A percentile compares a stretch with the other conserved stretches of the same genome.
phyloP scores from a whole-genome alignment of 2,797 vertebrate species.

The Oryzias sinensis region DNA sequence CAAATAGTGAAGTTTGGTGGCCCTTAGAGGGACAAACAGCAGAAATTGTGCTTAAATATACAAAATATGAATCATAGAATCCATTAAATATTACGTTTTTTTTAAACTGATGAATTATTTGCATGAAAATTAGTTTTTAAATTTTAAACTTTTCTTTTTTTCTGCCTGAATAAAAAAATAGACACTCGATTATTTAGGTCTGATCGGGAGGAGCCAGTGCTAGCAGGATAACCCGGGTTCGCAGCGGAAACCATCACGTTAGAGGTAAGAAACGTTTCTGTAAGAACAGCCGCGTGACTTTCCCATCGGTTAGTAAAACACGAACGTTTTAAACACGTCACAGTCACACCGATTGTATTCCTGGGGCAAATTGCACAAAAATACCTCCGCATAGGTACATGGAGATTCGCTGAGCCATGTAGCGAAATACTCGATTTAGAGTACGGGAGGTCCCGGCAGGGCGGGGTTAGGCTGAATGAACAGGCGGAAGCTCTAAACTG shows the following conservation, averaged over 20 bases:
- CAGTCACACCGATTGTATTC: background rate
- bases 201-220: conserved; percentile 22
- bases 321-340: too few species aligned
- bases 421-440: conserved; percentile 2
- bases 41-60: too few species aligned
- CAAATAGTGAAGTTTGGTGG: too few species aligned
- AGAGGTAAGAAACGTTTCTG: conserved; percentile 46
- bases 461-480: conserved; percentile 8
- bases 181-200: conserved; percentile 34
- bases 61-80: too few species aligned
- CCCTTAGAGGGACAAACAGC: too few species aligned
- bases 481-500: fast-evolving
- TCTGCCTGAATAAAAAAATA: background rate
- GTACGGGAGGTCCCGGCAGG: fast-evolving
- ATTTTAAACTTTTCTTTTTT: fast-evolving
- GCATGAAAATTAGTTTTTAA: background rate
- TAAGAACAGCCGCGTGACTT: too few species aligned
- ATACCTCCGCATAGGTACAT: conserved; percentile 54
- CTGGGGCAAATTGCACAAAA: background rate
- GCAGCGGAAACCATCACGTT: background rate
- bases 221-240: conserved; percentile 8
- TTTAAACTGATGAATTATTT: too few species aligned
- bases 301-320: too few species aligned
- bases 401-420: background rate
- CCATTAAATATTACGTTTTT: too few species aligned